Conservation (phyloP, 2,797 vertebrate genomes). For the Danio choprae region DNA sequence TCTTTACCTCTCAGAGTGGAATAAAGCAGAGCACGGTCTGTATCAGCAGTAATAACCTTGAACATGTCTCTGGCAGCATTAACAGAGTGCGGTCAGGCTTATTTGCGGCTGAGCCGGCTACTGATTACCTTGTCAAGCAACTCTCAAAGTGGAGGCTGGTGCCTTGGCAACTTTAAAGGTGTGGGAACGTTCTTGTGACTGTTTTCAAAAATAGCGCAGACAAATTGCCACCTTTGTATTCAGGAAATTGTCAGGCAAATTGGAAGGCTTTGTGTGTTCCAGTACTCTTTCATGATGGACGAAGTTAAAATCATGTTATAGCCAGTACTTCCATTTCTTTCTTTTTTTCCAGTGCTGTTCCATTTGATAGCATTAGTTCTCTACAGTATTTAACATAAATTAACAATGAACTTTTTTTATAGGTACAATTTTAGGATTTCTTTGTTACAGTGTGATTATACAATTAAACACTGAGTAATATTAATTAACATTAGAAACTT, state of each 20-base stretch:
- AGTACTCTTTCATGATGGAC: conserved; percentile 42
- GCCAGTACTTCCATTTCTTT: background rate
- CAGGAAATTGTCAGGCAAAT: conserved; percentile 60
- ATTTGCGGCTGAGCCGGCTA: conserved; percentile 68
- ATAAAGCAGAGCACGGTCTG: conserved; percentile 58
- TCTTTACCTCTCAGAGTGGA: conserved; percentile 51
- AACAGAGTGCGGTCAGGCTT: conserved; percentile 67
- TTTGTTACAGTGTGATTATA: too few species aligned
- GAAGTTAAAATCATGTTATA: conserved; percentile 33
- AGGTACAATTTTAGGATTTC: too few species aligned
- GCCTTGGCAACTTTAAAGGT: conserved; percentile 60
- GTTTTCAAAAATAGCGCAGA: conserved; percentile 60
- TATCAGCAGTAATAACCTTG: conserved; percentile 77
- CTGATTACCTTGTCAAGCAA: conserved; percentile 75
- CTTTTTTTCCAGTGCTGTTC: background rate
- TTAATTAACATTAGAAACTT: too few species aligned
- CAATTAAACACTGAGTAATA: too few species aligned
- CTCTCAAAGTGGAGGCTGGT: conserved; percentile 57
- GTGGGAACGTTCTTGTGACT: conserved; percentile 48
- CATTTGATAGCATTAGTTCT: background rate
- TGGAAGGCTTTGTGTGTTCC: conserved; percentile 52
- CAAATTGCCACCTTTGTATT: conserved; percentile 64
- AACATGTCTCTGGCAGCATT: conserved; percentile 73
- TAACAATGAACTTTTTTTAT: too few species aligned
- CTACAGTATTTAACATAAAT: too few species aligned